Base-by-base conservation (phyloP, 1,140 invertebrate genomes). In the Pseudomyrmex gracilis region DNA sequence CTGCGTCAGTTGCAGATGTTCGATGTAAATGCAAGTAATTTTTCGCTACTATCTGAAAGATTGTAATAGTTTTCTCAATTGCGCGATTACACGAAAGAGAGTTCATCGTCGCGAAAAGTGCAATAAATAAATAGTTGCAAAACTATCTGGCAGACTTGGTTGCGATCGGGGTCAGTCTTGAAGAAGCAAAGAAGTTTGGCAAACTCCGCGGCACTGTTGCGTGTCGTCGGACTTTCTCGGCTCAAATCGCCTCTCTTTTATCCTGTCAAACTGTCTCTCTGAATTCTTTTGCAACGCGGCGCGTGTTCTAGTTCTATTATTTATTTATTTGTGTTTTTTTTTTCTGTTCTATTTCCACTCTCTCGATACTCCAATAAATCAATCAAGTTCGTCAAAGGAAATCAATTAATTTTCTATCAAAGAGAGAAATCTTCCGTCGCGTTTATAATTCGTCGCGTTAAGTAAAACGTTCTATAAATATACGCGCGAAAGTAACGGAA, bases 121-220 rank as follows among this genome's bases (percentile, higher is more conserved):
- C 34, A 51, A 15, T 20, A 12, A 17, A 51, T 66, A 60, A 64
- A 76, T 64, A 76, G 3, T 34, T 76, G 61, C 13, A 12, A 76
- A 76, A 76, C 45, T 76, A 76, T 76, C 64, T 76, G 58, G 58
- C 58, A 64, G 22, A 64, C 45, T 49, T 9, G 20, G 2, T 9
- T 60, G 12, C 24, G 17, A 3, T 47, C 15, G 15, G 22, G 15
- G 60, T 24, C 61, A 64, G 51, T 64, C 15, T 51, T 17, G 15
- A n/a, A 76, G 20, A 24, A 45, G 53, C 17, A 17, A 55, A 12
- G 15, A 74, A 63, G 12, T 63, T 51, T 76, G 10, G 45, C 60
- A 76, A 76, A 64, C 2, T 64, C n/a, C 5, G 17, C 17, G 34
- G 34, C 53, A 74, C 24, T 74, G 57, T 49, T 74, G 73, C 20